Evolutionary conservation across 2,888 invertebrate species (phyloP).

Genomic region (Rapana venosa): DNA sequence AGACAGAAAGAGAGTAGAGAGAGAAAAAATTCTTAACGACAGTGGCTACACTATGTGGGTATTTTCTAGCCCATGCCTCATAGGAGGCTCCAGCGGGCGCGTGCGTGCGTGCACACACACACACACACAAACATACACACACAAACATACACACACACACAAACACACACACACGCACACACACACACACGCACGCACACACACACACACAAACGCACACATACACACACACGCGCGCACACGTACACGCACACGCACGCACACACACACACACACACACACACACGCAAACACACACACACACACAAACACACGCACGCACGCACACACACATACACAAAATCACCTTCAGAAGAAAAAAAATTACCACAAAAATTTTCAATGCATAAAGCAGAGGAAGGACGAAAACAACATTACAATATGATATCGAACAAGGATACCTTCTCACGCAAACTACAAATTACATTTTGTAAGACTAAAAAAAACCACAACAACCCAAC

Average conservation of each 20-base stretch:
- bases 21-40: too few relatives aligned
- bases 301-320: background rate
- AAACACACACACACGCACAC: background rate
- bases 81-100: too few relatives aligned
- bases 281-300: background rate
- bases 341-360: background rate
- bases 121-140: background rate
- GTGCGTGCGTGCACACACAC: background rate
- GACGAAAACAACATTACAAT: too few relatives aligned
- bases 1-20: background rate
- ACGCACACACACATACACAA: background rate
- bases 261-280: slow-evolving; percentile 17
- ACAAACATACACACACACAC: background rate
- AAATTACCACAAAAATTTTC: too few relatives aligned
- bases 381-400: too few relatives aligned
- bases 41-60: too few relatives aligned
- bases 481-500: too few relatives aligned
- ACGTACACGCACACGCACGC: background rate
- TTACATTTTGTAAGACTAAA: too few relatives aligned
- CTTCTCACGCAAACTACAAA: too few relatives aligned
- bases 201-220: background rate
- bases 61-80: too few relatives aligned
- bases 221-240: background rate
- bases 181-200: slow-evolving; percentile 2
- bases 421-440: too few relatives aligned